A percentile compares a stretch with the other conserved stretches of the same genome.
Conservation (phyloP, 2,888 invertebrate genomes). For the Allolobophora icterica region DNA sequence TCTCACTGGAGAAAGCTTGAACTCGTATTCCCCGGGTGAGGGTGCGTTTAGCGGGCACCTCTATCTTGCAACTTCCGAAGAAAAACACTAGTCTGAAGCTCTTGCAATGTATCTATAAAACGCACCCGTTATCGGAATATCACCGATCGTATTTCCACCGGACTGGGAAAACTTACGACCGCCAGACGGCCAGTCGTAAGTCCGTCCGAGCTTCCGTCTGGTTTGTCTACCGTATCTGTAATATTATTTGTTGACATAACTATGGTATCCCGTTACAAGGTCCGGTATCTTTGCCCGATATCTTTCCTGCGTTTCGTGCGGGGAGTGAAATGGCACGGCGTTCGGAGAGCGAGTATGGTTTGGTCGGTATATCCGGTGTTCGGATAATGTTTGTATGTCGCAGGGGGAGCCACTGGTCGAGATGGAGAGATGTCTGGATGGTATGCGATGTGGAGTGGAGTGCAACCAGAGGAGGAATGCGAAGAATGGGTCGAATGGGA, state of each 20-base stretch:
- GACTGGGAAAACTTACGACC: not conserved
- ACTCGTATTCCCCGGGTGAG: no score
- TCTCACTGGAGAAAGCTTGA: no score
- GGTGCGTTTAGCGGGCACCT: no score
- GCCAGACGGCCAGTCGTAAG: not conserved
- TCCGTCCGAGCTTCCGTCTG: not conserved
- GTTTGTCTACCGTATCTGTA: not conserved
- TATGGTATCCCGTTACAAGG: not conserved
- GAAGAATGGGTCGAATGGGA: no score
- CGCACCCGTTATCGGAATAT: not conserved
- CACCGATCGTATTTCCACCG: not conserved
- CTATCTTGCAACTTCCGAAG: no score
- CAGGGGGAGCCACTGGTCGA: not conserved
- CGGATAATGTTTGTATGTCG: not conserved
- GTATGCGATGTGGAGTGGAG: no score
- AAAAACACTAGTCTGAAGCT: no score
- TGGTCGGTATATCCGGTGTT: not conserved
- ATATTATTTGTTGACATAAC: not conserved
- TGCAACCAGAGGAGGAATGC: no score
- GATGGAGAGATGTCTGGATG: not conserved
- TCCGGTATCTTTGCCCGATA: slow-evolving; percentile 17
- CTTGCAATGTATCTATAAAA: not conserved
- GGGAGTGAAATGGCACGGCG: not conserved
- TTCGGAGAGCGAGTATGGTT: not conserved
- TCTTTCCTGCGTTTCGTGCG: not conserved